Conservation (phyloP, 2,888 invertebrate species). For the Synergus gifuensis region DNA sequence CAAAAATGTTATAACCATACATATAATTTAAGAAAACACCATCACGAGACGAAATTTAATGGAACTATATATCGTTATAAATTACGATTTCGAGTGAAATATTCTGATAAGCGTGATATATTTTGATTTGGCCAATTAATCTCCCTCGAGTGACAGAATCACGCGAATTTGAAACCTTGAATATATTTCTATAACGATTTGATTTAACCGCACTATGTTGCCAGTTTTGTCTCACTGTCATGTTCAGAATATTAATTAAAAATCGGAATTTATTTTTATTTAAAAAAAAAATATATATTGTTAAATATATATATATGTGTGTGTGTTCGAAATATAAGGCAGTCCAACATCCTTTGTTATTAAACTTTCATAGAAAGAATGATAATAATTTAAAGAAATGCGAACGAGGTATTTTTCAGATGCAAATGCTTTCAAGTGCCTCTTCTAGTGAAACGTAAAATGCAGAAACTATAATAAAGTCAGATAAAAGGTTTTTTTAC, state of each 20-base stretch:
- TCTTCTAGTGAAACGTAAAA: slow-evolving; percentile 28
- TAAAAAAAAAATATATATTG: too few species aligned
- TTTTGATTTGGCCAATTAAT: slow-evolving; percentile 29
- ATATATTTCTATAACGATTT: not conserved
- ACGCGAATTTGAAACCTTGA: slow-evolving; percentile 9
- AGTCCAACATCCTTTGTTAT: not conserved
- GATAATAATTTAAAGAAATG: slow-evolving; percentile 17
- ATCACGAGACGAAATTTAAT: not conserved
- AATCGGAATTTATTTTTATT: not conserved
- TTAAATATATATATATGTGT: too few species aligned
- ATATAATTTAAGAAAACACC: not conserved
- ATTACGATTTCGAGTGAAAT: slow-evolving; percentile 8
- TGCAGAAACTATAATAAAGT: slow-evolving; percentile 27
- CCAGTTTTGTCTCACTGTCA: not conserved
- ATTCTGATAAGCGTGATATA: slow-evolving; percentile 35
- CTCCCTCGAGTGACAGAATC: slow-evolving; percentile 1
- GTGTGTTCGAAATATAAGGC: too few species aligned
- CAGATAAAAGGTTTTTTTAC: slow-evolving; percentile 5
- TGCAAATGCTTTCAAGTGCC: slow-evolving; percentile 34
- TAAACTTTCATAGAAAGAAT: not conserved
- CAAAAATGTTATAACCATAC: not conserved
- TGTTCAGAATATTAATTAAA: not conserved
- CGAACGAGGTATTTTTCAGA: not conserved
- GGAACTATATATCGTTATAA: not conserved
- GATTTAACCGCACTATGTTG: not conserved